Evolutionary conservation across 37 sponge, comb jelly and placozoan species (phyloP), one percentile per base, ranked within the genome.

Genomic region (Cliona cf. orientalis): DNA sequence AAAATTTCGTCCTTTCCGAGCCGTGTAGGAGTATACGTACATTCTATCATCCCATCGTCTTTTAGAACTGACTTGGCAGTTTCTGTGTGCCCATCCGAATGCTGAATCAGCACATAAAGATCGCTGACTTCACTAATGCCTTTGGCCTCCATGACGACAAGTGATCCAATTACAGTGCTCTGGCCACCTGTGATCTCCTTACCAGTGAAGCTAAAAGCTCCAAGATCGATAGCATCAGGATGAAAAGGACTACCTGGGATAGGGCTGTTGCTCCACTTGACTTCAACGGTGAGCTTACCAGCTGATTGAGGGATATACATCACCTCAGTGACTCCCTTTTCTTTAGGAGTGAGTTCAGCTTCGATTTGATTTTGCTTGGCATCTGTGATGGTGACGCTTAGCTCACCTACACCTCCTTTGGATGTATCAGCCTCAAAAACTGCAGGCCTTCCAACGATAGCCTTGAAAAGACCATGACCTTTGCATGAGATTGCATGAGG

Each of bases 351-450:
- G 5, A 78, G 7, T 21, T 85, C 82, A 2, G 74, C 46, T 19
- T 42, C 59, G 21, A 73, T 46, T 1, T 75, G 73, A n/a, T 28
- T 38, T 9, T 71, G 80, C 34, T 76, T 72, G 9, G 25, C 57
- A 28, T 55, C 60, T 2, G 38, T 60, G 12, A 87, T 86, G 5
- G 78, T 60, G 5, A 92, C 85, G 42, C 74, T 76, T 31, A 93
- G 74, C 39, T 82, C 79, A 0, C 96, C 96, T 25, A 35, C 67
- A 4, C 89, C 90, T 5, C 66, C 87, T 40, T 39, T 66, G 37
- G 79, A 81, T 28, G 80, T 65, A 72, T 93, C 94, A 0, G 90
- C 84, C 43, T 86, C 67, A 82, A 93, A 93, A 3, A 21, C 60
- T 36, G 86, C 77, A 22, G 41, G 33, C 36, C 71, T 68, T 34